Evolutionary conservation across 2,888 invertebrate species (phyloP), one percentile per base, ranked within the genome.

Genomic region (Eulithis prunata): DNA sequence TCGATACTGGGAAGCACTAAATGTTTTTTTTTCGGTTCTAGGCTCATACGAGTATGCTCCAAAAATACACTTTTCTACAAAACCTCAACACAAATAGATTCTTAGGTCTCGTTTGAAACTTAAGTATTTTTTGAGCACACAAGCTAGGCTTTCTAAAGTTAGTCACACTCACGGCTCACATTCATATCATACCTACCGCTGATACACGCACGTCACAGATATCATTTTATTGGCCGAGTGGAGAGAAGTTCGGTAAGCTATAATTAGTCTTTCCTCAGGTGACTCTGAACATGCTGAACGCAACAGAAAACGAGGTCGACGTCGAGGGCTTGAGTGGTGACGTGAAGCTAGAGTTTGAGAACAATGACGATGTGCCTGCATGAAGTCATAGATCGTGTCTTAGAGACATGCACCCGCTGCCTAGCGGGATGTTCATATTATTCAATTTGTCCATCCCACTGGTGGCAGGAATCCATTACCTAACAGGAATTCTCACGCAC

Each of bases 251-350:
- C 10, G 41, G 46, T 53, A 36, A 47, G 52, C 13, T 63, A 13
- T 38, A 62, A 38, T 10, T 47, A 43, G 38, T 7, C 7, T 28
- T 58, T 38, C 61, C 52, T 13, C 86, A 94, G 94, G 97, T 98
- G 71, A 98, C 98, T 0, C 91, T 98, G 41, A 98, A 98, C 82
- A 98, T 98, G 95, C 93, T 99, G 65, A 98, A 98, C 85, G 98
- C 98, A 0, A 95, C 97, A 0, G 98, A 98, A 83, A 96, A 96
- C 66, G 98, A 98, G 85, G 97, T 98, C 0, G 98, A 98, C 84
- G 98, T 97, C 8, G 97, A 97, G 83, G 96, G 96, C 53, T 91
- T 98, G 74, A 95, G 94, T 66, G 95, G 96, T 72, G 95, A 97
- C 78, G 96, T 67, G 21, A 97, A 97, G 85, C 89, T 97, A 72